These are phyloP conservation scores for Tragopan temminckii DNA, from an alignment of 2,797 vertebrate species.

Conservation along the genomic window DNA sequence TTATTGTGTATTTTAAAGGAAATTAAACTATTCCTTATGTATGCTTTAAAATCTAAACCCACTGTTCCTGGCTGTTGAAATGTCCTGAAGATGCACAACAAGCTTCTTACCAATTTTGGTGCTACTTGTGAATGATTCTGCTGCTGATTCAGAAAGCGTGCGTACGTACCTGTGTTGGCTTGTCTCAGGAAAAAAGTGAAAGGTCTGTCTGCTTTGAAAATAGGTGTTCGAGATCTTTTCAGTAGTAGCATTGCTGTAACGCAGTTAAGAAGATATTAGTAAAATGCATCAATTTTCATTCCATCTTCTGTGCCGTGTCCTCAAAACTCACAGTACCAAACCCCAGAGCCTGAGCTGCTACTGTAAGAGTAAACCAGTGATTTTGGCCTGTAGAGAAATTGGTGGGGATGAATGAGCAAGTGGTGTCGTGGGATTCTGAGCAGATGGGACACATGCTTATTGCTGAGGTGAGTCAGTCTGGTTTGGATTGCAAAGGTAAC, in stretches of 20 bases:
- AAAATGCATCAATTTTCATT: not conserved
- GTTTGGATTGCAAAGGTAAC: not conserved
- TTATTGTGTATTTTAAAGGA: not conserved
- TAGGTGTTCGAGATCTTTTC: conserved; percentile 89
- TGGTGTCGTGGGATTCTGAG: not conserved
- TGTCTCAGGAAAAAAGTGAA: conserved; percentile 91
- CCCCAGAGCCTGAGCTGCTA: not conserved
- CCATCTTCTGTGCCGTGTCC: not conserved
- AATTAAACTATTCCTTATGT: not conserved
- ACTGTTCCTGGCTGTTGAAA: not conserved
- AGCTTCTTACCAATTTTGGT: not conserved
- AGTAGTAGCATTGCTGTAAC: conserved; percentile 89
- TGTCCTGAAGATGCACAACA: not conserved
- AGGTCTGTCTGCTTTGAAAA: conserved; percentile 92
- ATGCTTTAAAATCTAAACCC: not conserved
- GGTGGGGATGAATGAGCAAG: not conserved
- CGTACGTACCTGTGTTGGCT: conserved; percentile 88
- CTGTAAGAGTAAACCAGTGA: not conserved
- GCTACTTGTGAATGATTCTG: not conserved
- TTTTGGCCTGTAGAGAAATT: not conserved
- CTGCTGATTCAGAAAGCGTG: not conserved
- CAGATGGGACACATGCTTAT: fast-evolving
- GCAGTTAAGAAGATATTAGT: conserved; percentile 1
- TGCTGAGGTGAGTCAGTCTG: not conserved
- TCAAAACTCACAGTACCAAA: not conserved